Evolutionary conservation across 2,888 invertebrate species (phyloP).

Genomic region (Ophioninae sp.): DNA sequence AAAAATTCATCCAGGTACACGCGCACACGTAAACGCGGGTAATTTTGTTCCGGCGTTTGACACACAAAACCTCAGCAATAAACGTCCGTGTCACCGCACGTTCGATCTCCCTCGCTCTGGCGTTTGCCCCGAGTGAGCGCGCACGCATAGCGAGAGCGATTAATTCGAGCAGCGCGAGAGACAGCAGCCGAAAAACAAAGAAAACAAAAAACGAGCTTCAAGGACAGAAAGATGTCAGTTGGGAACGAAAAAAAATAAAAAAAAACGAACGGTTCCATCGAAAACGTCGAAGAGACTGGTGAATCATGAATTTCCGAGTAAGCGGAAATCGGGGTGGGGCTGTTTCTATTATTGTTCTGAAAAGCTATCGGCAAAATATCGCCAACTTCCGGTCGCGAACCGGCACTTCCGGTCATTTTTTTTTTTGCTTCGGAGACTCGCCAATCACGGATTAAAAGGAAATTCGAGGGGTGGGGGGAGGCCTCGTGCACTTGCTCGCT

Average conservation of each 20-base stretch:
- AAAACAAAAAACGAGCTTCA: neutral
- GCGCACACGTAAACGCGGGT: neutral
- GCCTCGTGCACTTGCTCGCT: conserved; percentile 47
- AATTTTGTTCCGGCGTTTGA: conserved; percentile 11
- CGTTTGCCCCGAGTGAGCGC: neutral
- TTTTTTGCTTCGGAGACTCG: conserved; percentile 4
- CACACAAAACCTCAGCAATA: neutral
- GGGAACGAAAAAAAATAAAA: neutral
- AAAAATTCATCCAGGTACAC: neutral
- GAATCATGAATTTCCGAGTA: neutral
- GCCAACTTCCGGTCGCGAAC: conserved; percentile 1
- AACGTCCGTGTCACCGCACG: neutral
- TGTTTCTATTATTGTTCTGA: neutral
- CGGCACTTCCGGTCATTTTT: conserved; percentile 36
- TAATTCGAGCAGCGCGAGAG: conserved; percentile 10
- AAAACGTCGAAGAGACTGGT: conserved; percentile 7
- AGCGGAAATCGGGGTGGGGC: conserved; percentile 59
- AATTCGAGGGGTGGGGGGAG: conserved; percentile 8
- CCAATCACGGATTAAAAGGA: neutral
- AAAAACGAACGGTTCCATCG: neutral
- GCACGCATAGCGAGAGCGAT: neutral
- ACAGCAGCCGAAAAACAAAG: neutral
- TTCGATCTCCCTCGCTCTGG: neutral
- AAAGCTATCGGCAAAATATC: too few species aligned
- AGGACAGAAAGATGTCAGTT: too few species aligned